Evolutionary conservation across 1,140 invertebrate species (phyloP), one percentile per base, ranked within the genome.

Genomic region (Pseudomyrmex flavicornis): DNA sequence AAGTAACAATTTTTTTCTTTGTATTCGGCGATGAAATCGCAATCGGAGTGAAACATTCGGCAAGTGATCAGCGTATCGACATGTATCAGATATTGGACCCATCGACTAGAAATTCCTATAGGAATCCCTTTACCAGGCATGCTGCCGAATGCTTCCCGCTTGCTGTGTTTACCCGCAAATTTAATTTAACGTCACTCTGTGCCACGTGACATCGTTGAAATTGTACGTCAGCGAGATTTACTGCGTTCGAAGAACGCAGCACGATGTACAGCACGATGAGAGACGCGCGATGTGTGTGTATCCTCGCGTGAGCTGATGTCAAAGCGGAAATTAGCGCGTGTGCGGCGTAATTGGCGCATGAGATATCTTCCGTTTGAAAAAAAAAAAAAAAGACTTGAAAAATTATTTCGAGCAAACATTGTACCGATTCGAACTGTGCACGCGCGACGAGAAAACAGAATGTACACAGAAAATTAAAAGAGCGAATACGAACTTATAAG

Each of bases 131-230:
- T 54, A 22, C 61, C 70, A 44, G 63, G 48, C 72, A 58, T 17
- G 35, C 4, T 35, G 22, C 50, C 61, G 61, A 74, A 69, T 62
- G 63, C 52, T 52, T 48, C 35, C 22, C 54, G 62, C 62, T 73
- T 20, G n/a, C 54, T 72, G 44, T 73, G 87, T 76, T 77, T 61
- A 77, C 46, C 54, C 76, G 75, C 76, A 74, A 83, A 85, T 88
- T 88, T 88, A 88, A 88, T 88, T 85, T 84, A 88, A 88, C 86
- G 87, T 83, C 87, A 88, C 83, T 88, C 87, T 62, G 35, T 77
- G 74, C 68, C 73, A 56, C 52, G 61, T 82, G 86, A 85, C 87
- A 79, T 61, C 83, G 86, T 61, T 54, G 82, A 88, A 88, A 88
- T 88, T 88, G 77, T 79, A 85, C 9, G 87, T 85, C 87, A 82